These are phyloP conservation scores for Patiria miniata DNA, from an alignment of 35 echinoderm and acorn worm genomes.

Conservation along the genomic window DNA sequence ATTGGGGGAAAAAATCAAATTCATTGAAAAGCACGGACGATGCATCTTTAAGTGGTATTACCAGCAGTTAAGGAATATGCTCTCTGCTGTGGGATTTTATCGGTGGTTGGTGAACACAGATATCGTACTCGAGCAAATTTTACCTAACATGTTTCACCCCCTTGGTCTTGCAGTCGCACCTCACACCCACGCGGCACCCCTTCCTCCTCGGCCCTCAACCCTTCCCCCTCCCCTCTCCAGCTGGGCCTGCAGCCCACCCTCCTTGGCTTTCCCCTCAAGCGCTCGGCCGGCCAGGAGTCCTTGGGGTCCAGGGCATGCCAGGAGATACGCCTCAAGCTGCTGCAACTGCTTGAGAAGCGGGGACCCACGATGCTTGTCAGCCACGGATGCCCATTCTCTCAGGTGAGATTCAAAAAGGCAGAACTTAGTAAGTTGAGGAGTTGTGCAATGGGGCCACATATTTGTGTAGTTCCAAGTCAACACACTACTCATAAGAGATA, in stretches of 20 bases:
- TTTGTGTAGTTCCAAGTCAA: no score
- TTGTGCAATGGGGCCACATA: no score
- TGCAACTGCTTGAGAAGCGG: constrained; percentile 82
- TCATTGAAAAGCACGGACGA: no score
- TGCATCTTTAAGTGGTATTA: no score
- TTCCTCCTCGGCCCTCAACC: not conserved
- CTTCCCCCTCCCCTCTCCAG: not conserved
- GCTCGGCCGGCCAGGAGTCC: constrained; percentile 6
- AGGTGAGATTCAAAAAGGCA: constrained; percentile 45
- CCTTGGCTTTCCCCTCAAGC: constrained; percentile 30
- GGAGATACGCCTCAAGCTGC: constrained; percentile 74
- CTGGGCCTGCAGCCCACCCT: constrained; percentile 19
- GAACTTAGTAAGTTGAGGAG: no score
- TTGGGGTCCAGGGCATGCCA: constrained; percentile 18
- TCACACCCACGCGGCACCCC: not conserved
- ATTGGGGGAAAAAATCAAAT: no score
- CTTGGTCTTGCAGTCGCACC: constrained; percentile 27
- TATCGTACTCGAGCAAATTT: no score
- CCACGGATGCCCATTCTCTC: constrained; percentile 98
- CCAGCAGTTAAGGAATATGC: no score
- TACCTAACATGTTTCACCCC: no score
- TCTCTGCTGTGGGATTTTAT: no score
- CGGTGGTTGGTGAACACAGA: no score
- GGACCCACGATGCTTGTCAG: constrained; percentile 87
- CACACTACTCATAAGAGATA: no score